phyloP scores from a whole-genome alignment of 1,140 invertebrate species.

The Oscheius sp. region DNA sequence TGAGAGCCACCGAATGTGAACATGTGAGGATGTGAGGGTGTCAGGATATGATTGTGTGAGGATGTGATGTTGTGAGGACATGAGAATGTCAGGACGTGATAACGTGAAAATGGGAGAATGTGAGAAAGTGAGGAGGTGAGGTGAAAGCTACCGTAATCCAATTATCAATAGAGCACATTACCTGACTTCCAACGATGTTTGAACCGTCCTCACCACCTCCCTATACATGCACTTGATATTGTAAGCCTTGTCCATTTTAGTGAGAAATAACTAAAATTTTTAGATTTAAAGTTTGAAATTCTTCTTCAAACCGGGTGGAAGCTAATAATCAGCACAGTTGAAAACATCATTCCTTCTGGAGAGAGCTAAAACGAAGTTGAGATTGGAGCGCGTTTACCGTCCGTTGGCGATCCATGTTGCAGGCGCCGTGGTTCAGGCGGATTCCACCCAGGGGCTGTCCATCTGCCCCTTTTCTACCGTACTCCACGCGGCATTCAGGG shows the following conservation, averaged over 20 bases:
- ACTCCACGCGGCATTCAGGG: slow-evolving; percentile 59
- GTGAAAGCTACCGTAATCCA: too few species aligned
- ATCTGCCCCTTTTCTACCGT: slow-evolving; percentile 42
- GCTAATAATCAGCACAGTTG: slow-evolving; percentile 55
- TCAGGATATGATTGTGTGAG: too few species aligned
- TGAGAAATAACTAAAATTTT: slow-evolving; percentile 57
- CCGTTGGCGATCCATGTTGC: slow-evolving; percentile 59
- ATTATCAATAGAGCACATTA: slow-evolving; percentile 10
- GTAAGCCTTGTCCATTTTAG: slow-evolving; percentile 58
- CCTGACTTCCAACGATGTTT: slow-evolving; percentile 51
- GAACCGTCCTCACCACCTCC: slow-evolving; percentile 49
- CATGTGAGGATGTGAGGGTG: too few species aligned
- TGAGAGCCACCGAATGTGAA: too few species aligned
- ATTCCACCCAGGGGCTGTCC: slow-evolving; percentile 53
- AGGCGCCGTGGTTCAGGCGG: slow-evolving; percentile 54
- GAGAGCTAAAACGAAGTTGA: slow-evolving; percentile 26
- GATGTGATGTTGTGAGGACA: too few species aligned
- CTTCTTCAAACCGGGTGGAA: slow-evolving; percentile 60
- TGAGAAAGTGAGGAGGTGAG: too few species aligned
- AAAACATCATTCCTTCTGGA: slow-evolving; percentile 59
- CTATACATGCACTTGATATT: slow-evolving; percentile 60
- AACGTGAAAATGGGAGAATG: too few species aligned
- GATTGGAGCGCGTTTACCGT: slow-evolving; percentile 32
- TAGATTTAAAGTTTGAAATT: too few species aligned
- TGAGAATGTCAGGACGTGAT: too few species aligned